Evolutionary conservation across 2,113 vertebrate species (phyloP).

Genomic region (Melospiza georgiana): DNA sequence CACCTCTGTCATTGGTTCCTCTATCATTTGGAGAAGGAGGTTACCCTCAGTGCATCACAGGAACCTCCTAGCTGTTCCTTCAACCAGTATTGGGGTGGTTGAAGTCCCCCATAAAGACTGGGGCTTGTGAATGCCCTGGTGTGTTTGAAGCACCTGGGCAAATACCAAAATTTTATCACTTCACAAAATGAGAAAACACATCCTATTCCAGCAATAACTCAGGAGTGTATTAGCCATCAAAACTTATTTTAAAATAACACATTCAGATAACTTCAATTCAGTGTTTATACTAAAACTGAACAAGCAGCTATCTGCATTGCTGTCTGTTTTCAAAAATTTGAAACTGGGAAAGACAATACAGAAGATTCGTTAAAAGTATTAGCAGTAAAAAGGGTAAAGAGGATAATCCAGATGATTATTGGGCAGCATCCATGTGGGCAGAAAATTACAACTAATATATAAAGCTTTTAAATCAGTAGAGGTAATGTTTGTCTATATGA

Average conservation of each 20-base stretch:
- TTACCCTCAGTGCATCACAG: background rate
- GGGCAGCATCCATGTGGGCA: background rate
- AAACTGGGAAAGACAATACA: background rate
- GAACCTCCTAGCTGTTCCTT: background rate
- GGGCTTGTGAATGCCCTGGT: background rate
- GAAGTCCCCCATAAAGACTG: background rate
- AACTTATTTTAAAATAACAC: background rate
- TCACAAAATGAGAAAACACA: background rate
- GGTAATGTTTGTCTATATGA: background rate
- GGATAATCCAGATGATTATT: background rate
- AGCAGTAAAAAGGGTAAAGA: background rate
- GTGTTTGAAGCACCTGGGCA: background rate
- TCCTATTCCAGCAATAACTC: background rate
- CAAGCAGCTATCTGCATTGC: background rate
- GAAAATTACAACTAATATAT: background rate
- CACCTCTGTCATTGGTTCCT: background rate
- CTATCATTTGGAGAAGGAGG: background rate
- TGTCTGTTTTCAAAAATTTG: background rate
- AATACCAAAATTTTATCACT: background rate
- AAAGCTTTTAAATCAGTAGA: background rate
- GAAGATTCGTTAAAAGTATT: background rate
- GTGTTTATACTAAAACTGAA: background rate
- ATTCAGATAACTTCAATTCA: background rate
- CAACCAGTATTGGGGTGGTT: background rate
- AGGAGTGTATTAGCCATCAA: background rate